phyloP scores from a whole-genome alignment of 2,113 vertebrate genomes.

The Platysteira castanea region DNA sequence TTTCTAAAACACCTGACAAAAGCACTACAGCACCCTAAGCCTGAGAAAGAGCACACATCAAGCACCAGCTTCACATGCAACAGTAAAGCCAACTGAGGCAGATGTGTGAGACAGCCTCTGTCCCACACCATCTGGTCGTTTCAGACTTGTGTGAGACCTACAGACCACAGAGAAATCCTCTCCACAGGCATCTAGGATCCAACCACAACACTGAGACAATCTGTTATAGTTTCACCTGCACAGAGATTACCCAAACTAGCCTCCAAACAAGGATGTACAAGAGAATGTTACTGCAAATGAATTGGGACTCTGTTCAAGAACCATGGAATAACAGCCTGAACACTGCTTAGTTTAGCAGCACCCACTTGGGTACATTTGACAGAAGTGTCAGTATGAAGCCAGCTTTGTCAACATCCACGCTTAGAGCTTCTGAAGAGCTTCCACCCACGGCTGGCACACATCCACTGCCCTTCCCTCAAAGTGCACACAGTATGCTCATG shows the following conservation, averaged over 20 bases:
- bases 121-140: background rate
- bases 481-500: background rate
- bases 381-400: background rate
- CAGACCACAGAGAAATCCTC: background rate
- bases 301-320: background rate
- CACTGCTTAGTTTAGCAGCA: background rate
- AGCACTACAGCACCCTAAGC: background rate
- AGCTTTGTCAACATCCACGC: background rate
- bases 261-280: background rate
- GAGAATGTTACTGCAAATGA: background rate
- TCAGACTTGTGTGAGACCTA: background rate
- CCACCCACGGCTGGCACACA: background rate
- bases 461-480: background rate
- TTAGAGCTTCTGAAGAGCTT: background rate
- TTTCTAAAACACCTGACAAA: background rate
- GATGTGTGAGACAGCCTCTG: background rate
- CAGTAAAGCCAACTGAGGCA: background rate
- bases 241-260: background rate
- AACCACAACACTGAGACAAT: background rate
- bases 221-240: background rate
- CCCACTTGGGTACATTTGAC: background rate
- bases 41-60: fast-evolving
- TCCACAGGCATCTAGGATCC: background rate
- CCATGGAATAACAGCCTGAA: background rate
- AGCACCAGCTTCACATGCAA: background rate